These are phyloP conservation scores for Tricholauxania praeusta DNA, from an alignment of 2,888 invertebrate genomes.

Conservation along the genomic window DNA sequence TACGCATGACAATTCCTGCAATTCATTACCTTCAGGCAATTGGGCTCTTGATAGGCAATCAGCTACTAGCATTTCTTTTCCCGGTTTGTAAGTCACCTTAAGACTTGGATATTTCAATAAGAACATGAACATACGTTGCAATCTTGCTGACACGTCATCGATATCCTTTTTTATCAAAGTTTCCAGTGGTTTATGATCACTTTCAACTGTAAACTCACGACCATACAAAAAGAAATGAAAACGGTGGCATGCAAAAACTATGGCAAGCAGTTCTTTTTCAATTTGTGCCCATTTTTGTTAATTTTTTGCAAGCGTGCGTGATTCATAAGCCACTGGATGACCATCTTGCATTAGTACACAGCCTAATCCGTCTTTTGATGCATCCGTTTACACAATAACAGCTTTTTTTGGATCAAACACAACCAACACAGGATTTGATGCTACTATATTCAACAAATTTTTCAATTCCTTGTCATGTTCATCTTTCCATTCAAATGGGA, in stretches of 20 bases:
- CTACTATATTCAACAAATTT: conserved; percentile 34
- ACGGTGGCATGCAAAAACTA: conserved; percentile 57
- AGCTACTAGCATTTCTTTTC: too few species aligned
- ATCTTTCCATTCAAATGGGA: neutral
- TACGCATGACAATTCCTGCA: too few species aligned
- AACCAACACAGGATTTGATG: conserved; percentile 27
- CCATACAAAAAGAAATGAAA: conserved; percentile 55
- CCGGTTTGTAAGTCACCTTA: too few species aligned
- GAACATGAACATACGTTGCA: too few species aligned
- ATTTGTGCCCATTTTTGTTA: conserved; percentile 49
- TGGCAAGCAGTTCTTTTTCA: conserved; percentile 51
- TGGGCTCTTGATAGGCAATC: too few species aligned
- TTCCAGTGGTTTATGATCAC: conserved; percentile 59
- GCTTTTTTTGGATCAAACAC: conserved; percentile 28
- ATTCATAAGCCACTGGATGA: conserved; percentile 48
- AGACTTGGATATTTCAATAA: too few species aligned
- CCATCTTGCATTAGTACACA: conserved; percentile 37
- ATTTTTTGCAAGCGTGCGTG: conserved; percentile 50
- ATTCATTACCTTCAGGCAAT: too few species aligned
- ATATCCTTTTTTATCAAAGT: conserved; percentile 50
- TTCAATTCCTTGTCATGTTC: conserved; percentile 13
- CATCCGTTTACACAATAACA: conserved; percentile 36
- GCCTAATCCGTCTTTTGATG: conserved; percentile 42
- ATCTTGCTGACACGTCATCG: too few species aligned
- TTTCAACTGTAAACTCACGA: conserved; percentile 36